Conservation (phyloP, 1,140 invertebrate genomes). For the Formica selysi region DNA sequence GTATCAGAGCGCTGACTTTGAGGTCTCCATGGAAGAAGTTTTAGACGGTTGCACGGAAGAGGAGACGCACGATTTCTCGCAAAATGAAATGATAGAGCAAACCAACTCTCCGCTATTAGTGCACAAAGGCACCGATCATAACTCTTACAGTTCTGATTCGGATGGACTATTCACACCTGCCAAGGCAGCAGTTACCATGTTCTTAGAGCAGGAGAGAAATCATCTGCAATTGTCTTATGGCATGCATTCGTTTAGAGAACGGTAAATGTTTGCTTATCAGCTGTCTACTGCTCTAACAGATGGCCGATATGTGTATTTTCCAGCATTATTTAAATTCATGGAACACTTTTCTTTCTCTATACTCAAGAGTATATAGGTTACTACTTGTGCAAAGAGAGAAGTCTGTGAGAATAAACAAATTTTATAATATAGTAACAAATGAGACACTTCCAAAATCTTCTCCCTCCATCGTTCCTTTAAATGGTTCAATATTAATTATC, state of each 20-base stretch:
- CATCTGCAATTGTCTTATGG: conserved; percentile 81
- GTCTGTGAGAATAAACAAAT: background rate
- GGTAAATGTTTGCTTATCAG: conserved; percentile 83
- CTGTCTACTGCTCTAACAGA: too few species aligned
- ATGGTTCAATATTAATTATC: background rate
- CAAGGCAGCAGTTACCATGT: conserved; percentile 78
- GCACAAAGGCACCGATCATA: conserved; percentile 84
- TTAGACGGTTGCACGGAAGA: conserved; percentile 67
- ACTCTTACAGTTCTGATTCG: conserved; percentile 89
- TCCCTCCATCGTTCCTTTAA: background rate
- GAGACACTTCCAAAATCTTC: background rate
- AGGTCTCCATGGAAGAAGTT: conserved; percentile 72
- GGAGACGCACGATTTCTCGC: conserved; percentile 34
- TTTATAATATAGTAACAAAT: background rate
- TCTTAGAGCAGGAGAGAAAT: conserved; percentile 81
- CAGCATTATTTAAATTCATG: background rate
- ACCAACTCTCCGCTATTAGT: conserved; percentile 62
- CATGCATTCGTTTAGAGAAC: conserved; percentile 88
- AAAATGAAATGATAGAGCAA: conserved; percentile 52
- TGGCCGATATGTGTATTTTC: too few species aligned
- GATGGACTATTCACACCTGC: conserved; percentile 88
- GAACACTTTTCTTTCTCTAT: background rate
- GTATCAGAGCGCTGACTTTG: conserved; percentile 56
- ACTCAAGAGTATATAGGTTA: background rate
- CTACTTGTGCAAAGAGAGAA: background rate